Evolutionary conservation across 2,797 vertebrate genomes (phyloP), one percentile per base, ranked within the genome.

Genomic region (Fistularia commersonii): DNA sequence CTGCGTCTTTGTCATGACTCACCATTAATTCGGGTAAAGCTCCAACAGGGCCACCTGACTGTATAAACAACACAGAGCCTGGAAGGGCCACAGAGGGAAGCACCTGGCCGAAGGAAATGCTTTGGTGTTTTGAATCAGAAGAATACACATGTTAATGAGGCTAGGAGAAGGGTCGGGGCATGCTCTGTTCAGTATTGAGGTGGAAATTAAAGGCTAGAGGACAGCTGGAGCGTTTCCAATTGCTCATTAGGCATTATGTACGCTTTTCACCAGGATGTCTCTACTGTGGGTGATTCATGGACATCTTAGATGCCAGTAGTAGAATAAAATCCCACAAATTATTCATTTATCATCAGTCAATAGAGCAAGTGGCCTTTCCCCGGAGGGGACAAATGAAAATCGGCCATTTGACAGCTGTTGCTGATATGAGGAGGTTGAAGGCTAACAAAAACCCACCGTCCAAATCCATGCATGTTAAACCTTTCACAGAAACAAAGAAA

Each of bases 191-290:
- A 69, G 82, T 72, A 84, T 82, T 87, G 83, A 82, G 79, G 82
- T 81, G 79, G 78, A 87, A 80, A 86, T 81, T 82, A 76, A 84
- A 84, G 81, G 70, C 81, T 72, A 64, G 65, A 80, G 51, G 69
- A 69, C 77, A 54, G 72, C 79, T 89, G 84, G 85, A 84, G 76
- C 41, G 40, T 67, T 84, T 88, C 87, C 88, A 81, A 37, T 65
- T 72, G 77, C 88, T 89, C 87, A 86, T 89, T 90, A 89, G 79
- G 76, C 73, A 79, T 83, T 80, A 74, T 75, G 73, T 58, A 77
- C 84, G 75, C 72, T 81, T 78, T 83, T 64, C 73, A 76, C 82
- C 59, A 70, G 73, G 80, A 71, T 41, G 75, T 81, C 72, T 80
- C 79, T 72, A 67, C 74, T 55, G 76, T 80, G 64, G 66, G 82